Evolutionary conservation across 1,140 invertebrate genomes (phyloP).

Genomic region (Dufourea novaeangliae): DNA sequence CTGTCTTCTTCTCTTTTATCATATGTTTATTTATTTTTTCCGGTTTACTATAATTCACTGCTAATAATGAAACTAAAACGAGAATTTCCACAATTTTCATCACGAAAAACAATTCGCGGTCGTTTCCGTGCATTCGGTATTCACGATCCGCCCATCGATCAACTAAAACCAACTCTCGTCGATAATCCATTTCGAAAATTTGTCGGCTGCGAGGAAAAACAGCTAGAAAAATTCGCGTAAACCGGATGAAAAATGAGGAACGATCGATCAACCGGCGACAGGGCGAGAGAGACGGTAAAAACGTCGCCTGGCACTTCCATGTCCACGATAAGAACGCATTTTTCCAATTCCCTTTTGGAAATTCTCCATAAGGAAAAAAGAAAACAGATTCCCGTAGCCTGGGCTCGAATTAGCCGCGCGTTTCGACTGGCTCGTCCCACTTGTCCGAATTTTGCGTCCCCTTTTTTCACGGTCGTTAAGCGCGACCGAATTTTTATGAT

Average conservation of each 20-base stretch:
- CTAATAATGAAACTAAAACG: too few relatives aligned
- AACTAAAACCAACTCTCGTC: neutral
- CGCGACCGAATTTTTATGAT: neutral
- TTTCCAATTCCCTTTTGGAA: neutral
- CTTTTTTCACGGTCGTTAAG: conserved; percentile 5
- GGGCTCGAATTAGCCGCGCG: neutral
- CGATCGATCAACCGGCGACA: conserved; percentile 3
- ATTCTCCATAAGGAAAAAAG: neutral
- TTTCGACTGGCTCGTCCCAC: too few relatives aligned
- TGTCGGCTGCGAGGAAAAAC: neutral
- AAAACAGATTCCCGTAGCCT: neutral
- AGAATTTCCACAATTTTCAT: too few relatives aligned
- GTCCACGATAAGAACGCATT: neutral
- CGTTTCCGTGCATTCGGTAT: neutral
- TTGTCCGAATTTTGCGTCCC: neutral
- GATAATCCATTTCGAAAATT: conserved; percentile 14
- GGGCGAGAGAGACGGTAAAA: neutral
- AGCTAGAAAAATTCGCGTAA: neutral
- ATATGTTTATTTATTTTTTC: too few relatives aligned
- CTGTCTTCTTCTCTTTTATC: too few relatives aligned
- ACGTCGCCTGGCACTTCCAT: neutral
- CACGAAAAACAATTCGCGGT: neutral
- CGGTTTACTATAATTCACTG: too few relatives aligned
- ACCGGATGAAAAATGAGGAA: neutral
- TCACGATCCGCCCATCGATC: neutral